These are phyloP conservation scores for Suillia variegata DNA, from an alignment of 2,888 invertebrate genomes.

Conservation along the genomic window DNA sequence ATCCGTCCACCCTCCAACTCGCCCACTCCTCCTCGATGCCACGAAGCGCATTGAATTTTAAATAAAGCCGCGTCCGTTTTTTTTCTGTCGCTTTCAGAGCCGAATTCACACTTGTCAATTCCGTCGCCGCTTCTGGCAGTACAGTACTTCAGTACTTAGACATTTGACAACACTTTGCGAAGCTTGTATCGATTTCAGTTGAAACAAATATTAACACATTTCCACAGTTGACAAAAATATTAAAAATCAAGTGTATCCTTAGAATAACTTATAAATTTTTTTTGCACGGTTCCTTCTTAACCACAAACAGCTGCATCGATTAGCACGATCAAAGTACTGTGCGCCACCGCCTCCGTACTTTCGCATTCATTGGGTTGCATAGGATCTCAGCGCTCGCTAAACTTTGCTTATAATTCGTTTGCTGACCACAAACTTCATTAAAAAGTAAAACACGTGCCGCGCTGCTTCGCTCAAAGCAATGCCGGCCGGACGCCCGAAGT, in stretches of 20 bases:
- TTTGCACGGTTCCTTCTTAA: too few relatives aligned
- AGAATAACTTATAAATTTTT: too few relatives aligned
- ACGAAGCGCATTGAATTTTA: background rate
- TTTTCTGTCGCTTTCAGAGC: background rate
- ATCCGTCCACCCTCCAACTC: too few relatives aligned
- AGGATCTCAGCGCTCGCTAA: background rate
- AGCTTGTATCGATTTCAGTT: too few relatives aligned
- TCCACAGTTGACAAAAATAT: too few relatives aligned
- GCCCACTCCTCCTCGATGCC: background rate
- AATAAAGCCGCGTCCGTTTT: background rate
- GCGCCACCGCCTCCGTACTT: too few relatives aligned
- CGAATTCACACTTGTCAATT: background rate
- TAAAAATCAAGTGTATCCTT: too few relatives aligned
- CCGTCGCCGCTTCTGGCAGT: background rate
- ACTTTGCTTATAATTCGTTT: background rate
- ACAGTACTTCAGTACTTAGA: too few relatives aligned
- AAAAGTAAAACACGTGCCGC: background rate
- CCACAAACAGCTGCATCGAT: too few relatives aligned
- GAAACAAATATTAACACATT: too few relatives aligned
- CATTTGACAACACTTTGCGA: background rate
- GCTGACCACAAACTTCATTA: slow-evolving; percentile 3
- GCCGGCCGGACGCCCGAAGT: too few relatives aligned
- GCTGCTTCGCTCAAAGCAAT: background rate
- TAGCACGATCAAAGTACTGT: too few relatives aligned
- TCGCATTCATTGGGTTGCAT: background rate